phyloP scores from a whole-genome alignment of 2,888 invertebrate species.

The Scaptomyza parva region DNA sequence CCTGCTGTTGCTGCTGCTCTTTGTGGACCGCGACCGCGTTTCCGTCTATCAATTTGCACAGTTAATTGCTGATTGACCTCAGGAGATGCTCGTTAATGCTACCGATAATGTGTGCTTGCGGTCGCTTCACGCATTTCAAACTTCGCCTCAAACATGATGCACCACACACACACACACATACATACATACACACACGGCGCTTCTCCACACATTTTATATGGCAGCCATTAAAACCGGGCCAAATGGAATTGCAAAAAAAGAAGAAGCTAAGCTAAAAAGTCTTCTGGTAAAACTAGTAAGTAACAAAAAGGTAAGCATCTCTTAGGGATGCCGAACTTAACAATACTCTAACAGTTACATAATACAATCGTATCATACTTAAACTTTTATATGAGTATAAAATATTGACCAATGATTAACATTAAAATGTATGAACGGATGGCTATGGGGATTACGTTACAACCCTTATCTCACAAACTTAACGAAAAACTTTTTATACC shows the following conservation, averaged over 20 bases:
- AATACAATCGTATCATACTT: background rate
- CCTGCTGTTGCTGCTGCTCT: constrained; percentile 36
- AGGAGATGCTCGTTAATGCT: constrained; percentile 50
- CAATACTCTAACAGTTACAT: background rate
- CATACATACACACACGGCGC: background rate
- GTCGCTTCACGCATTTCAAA: constrained; percentile 21
- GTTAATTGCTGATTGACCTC: constrained; percentile 82
- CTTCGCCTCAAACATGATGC: constrained; percentile 2
- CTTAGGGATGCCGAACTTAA: background rate
- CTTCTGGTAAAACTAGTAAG: background rate
- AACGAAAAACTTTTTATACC: background rate
- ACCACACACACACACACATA: too few relatives aligned
- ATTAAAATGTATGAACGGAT: background rate
- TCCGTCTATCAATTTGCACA: constrained; percentile 69
- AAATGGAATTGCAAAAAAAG: background rate
- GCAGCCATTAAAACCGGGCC: constrained; percentile 21
- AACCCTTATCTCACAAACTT: background rate
- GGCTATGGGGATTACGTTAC: background rate
- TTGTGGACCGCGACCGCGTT: constrained; percentile 29
- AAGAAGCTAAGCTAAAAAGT: background rate
- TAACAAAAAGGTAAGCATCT: background rate
- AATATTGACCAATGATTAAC: background rate
- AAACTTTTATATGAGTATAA: background rate
- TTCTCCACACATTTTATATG: constrained; percentile 1
- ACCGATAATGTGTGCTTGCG: constrained; percentile 52